phyloP scores from a whole-genome alignment of 2,113 vertebrate genomes.

The Anoura caudifer region DNA sequence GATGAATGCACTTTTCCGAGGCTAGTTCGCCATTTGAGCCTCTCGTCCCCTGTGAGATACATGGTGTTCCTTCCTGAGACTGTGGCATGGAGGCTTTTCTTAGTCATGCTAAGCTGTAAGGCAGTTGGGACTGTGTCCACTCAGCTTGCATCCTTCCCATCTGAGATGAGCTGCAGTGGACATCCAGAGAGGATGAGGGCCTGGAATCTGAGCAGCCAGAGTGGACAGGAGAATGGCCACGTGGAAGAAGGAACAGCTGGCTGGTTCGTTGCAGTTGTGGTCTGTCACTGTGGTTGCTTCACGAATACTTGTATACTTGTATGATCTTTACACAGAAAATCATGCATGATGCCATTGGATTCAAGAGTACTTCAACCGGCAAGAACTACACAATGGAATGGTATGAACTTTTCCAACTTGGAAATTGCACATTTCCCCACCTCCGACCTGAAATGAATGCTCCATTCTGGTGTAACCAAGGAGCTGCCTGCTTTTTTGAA shows the following conservation, averaged over 20 bases:
- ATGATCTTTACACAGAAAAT: constrained; percentile 85
- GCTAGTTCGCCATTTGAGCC: neutral
- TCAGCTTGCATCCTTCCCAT: neutral
- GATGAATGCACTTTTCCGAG: neutral
- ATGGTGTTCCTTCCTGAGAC: neutral
- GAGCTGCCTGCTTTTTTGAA: constrained; percentile 97
- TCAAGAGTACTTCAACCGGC: constrained; percentile 85
- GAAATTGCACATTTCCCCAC: constrained; percentile 98
- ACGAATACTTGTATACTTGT: neutral
- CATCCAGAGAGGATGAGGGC: neutral
- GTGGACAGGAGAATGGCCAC: neutral
- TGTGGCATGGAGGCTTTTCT: neutral
- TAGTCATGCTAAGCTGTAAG: neutral
- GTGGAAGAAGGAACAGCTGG: neutral
- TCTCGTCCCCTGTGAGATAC: neutral
- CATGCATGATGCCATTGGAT: constrained; percentile 98
- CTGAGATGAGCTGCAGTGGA: neutral
- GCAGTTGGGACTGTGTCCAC: neutral
- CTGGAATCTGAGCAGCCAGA: neutral
- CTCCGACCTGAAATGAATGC: constrained; percentile 82
- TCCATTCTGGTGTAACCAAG: constrained; percentile 99
- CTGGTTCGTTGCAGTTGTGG: neutral
- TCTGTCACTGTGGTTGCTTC: neutral
- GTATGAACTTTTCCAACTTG: constrained; percentile 98
- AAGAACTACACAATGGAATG: constrained; percentile 97